Percentiles rank a stretch among this genome's conserved stretches.
phyloP scores from a whole-genome alignment of 1,140 invertebrate genomes.

The Lamellibrachia luymesi region DNA sequence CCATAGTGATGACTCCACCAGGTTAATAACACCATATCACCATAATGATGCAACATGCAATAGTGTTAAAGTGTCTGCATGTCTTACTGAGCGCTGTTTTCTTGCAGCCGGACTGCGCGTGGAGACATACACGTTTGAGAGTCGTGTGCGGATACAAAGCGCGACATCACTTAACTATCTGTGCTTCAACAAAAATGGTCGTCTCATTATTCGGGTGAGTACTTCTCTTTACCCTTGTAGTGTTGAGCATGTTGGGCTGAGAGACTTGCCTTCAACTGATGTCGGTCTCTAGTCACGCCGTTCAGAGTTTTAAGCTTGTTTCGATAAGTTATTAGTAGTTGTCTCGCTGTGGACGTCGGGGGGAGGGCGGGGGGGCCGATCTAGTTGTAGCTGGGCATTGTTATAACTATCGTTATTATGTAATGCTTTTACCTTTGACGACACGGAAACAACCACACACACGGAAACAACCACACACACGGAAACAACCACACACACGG shows the following conservation, averaged over 20 bases:
- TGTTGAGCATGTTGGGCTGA: background rate
- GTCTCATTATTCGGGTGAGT: conserved; percentile 17
- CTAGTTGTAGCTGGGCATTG: background rate
- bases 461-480: too few species aligned
- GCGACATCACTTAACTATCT: background rate
- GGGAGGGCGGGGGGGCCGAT: too few species aligned
- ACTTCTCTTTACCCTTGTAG: background rate
- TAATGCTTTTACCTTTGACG: background rate
- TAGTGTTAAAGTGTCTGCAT: background rate
- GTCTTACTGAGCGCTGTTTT: background rate
- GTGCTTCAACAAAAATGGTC: conserved; percentile 16
- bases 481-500: too few species aligned
- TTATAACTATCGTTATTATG: background rate
- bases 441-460: too few species aligned
- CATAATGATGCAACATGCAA: background rate
- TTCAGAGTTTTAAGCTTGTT: too few species aligned
- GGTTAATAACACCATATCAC: background rate
- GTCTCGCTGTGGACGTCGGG: too few species aligned
- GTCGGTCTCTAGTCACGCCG: background rate
- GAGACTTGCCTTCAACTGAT: background rate
- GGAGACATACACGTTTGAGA: conserved; percentile 6
- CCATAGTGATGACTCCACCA: background rate
- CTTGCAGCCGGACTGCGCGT: background rate
- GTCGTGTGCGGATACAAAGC: conserved; percentile 14
- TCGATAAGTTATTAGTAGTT: too few species aligned